phyloP scores from a whole-genome alignment of 2,888 invertebrate genomes.

The Allacma fusca region DNA sequence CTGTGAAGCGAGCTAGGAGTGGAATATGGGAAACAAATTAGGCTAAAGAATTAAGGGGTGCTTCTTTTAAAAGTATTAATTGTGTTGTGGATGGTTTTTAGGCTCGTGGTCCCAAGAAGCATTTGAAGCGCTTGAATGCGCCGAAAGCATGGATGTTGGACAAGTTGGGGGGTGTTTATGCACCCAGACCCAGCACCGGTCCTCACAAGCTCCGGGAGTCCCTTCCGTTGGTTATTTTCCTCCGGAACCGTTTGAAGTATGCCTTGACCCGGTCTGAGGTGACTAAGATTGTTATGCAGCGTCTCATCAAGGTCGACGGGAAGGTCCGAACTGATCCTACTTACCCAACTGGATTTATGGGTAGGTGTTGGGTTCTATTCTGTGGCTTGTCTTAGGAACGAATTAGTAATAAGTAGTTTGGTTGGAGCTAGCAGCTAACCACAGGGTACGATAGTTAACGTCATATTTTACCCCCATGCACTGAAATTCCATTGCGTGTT shows the following conservation, averaged over 20 bases:
- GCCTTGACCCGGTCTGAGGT: constrained; percentile 96
- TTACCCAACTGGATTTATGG: constrained; percentile 99
- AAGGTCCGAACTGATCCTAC: constrained; percentile 97
- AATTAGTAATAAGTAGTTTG: not conserved
- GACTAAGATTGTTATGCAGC: constrained; percentile 97
- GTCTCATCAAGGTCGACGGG: constrained; percentile 97
- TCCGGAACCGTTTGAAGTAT: constrained; percentile 97
- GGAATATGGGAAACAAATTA: no score
- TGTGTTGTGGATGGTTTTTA: no score
- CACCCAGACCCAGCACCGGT: constrained; percentile 96
- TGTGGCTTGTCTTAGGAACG: not conserved
- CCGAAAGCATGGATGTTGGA: constrained; percentile 99
- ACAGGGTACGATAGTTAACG: no score
- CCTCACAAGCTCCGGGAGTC: constrained; percentile 98
- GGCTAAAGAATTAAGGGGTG: no score
- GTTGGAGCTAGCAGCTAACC: no score
- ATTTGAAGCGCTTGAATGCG: constrained; percentile 98
- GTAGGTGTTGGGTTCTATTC: no score
- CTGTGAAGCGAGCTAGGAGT: no score
- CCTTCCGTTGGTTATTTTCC: constrained; percentile 92
- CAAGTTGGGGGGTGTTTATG: constrained; percentile 97
- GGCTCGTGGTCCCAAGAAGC: constrained; percentile 99
- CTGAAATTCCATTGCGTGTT: no score
- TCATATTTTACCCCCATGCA: no score
- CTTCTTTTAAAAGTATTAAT: no score